Evolutionary conservation across 1,140 invertebrate genomes (phyloP).

Genomic region (Caenorhabditis briggsae): DNA sequence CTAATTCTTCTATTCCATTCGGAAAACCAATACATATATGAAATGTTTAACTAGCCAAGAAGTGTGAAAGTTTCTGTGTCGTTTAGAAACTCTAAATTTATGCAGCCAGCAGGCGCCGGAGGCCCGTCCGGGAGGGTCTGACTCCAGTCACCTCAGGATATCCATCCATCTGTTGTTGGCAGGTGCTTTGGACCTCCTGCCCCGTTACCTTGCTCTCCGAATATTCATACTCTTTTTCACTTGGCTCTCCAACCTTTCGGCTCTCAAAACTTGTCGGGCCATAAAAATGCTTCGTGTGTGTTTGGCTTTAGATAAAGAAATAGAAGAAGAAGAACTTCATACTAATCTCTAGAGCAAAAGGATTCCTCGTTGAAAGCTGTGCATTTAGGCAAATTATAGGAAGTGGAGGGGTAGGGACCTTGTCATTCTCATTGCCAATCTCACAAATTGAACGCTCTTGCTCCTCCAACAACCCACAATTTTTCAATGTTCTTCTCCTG

Average conservation of each 20-base stretch:
- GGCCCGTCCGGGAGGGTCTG: not conserved
- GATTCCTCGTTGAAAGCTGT: too few relatives aligned
- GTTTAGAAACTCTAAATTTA: constrained; percentile 38
- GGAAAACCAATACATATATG: not conserved
- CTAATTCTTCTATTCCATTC: too few relatives aligned
- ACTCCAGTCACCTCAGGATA: constrained; percentile 2
- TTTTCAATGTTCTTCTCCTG: not conserved
- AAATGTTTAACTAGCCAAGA: constrained; percentile 22
- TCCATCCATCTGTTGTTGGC: constrained; percentile 24
- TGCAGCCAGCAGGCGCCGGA: constrained; percentile 16
- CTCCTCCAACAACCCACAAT: not conserved
- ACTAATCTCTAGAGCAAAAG: too few relatives aligned
- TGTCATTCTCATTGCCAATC: constrained; percentile 39
- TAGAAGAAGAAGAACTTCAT: too few relatives aligned
- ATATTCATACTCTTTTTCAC: constrained; percentile 3
- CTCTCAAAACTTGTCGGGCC: too few relatives aligned
- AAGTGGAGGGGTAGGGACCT: too few relatives aligned
- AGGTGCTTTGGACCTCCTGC: not conserved
- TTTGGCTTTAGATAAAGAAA: too few relatives aligned
- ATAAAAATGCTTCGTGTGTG: too few relatives aligned
- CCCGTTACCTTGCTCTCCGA: not conserved
- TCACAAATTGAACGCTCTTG: constrained; percentile 26
- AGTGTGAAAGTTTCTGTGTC: constrained; percentile 18
- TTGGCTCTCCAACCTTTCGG: too few relatives aligned
- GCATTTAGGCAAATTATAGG: not conserved